Conservation (phyloP, 2,113 vertebrate genomes). For the Nannobrachium achirus region DNA sequence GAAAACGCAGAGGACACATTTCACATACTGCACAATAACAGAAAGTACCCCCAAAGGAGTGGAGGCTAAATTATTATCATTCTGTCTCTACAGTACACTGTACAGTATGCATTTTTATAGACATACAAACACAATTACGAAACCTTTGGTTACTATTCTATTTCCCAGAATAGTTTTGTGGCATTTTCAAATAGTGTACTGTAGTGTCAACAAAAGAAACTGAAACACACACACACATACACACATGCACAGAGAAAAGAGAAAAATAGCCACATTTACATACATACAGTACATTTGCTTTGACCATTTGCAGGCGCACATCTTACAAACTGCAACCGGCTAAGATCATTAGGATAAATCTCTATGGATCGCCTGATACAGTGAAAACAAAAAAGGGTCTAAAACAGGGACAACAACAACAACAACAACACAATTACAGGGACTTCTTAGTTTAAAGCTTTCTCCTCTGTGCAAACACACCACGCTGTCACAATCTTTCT, state of each 20-base stretch:
- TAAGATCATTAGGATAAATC: conserved; percentile 48
- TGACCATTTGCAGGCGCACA: conserved; percentile 10
- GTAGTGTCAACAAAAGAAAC: too few relatives aligned
- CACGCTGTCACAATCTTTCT: not conserved
- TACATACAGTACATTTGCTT: conserved; percentile 9
- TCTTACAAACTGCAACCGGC: conserved; percentile 37
- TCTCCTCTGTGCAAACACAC: conserved; percentile 40
- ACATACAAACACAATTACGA: too few relatives aligned
- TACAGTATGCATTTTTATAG: too few relatives aligned
- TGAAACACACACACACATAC: too few relatives aligned
- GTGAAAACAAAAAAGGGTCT: conserved; percentile 13
- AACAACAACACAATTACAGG: conserved; percentile 26
- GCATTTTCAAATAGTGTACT: too few relatives aligned
- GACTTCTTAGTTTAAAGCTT: conserved; percentile 39
- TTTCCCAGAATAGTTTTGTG: too few relatives aligned
- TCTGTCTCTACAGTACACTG: too few relatives aligned
- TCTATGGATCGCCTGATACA: conserved; percentile 38
- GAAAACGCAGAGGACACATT: too few relatives aligned
- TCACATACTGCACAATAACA: too few relatives aligned
- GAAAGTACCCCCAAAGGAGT: too few relatives aligned
- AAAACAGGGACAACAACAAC: conserved; percentile 9
- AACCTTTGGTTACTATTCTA: too few relatives aligned
- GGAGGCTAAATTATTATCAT: too few relatives aligned
- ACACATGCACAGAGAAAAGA: conserved; percentile 14
- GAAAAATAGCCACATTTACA: conserved; percentile 24